Percentiles rank a stretch among this genome's conserved stretches.
Conservation (phyloP, 2,888 invertebrate species). For the Athalia rosae region DNA sequence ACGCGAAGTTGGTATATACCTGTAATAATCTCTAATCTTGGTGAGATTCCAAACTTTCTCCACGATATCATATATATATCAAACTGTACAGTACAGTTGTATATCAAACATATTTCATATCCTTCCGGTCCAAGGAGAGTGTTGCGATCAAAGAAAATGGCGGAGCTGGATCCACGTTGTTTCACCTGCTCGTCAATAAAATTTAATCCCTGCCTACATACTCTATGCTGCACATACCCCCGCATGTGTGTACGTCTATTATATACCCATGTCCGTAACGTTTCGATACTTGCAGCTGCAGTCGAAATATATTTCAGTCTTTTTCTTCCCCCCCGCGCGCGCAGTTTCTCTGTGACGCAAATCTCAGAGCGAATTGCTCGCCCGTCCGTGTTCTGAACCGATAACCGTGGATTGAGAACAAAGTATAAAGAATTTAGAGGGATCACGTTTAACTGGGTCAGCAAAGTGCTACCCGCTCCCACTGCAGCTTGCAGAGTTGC, state of each 20-base stretch:
- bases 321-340: background rate
- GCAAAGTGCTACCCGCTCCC: conserved; percentile 23
- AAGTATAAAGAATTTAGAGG: conserved; percentile 33
- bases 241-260: background rate
- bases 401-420: conserved; percentile 40
- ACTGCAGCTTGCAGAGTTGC: conserved; percentile 22
- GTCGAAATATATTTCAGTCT: background rate
- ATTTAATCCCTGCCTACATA: background rate
- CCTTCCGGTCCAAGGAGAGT: background rate
- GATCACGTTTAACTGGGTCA: conserved; percentile 39
- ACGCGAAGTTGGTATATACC: conserved; percentile 1
- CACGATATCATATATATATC: background rate
- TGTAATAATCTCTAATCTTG: conserved; percentile 18
- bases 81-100: background rate
- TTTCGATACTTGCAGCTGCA: background rate
- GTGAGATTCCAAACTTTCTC: conserved; percentile 33
- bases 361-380: conserved; percentile 31
- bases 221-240: background rate
- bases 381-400: conserved; percentile 22
- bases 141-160: conserved; percentile 29
- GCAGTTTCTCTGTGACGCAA: conserved; percentile 8
- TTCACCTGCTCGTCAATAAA: background rate
- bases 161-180: background rate
- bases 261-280: background rate
- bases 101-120: too few species aligned